phyloP scores from a whole-genome alignment of 2,797 vertebrate genomes.

The Loris lydekkerianus region DNA sequence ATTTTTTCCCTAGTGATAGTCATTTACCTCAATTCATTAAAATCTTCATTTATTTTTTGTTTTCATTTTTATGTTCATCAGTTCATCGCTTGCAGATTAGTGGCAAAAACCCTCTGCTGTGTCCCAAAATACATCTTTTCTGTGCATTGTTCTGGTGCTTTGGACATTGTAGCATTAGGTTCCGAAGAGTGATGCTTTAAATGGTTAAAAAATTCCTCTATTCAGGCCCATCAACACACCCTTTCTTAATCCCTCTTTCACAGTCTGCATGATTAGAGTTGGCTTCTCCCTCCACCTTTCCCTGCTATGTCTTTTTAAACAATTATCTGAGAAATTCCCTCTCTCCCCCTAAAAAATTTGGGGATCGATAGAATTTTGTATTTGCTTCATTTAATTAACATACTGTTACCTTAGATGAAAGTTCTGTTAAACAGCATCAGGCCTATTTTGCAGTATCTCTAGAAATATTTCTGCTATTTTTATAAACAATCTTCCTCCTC shows the following conservation, averaged over 20 bases:
- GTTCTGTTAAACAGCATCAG: neutral
- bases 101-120: neutral
- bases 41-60: conserved; percentile 41
- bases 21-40: conserved; percentile 35
- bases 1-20: neutral
- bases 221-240: neutral
- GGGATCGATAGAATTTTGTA: conserved; percentile 25
- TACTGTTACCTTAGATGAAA: conserved; percentile 9
- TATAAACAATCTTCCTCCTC: conserved; percentile 24
- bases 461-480: conserved; percentile 42
- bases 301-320: neutral
- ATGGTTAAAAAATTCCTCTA: neutral
- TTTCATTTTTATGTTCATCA: conserved; percentile 55
- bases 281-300: neutral
- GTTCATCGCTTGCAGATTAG: conserved; percentile 49
- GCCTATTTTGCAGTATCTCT: neutral
- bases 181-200: conserved; percentile 35
- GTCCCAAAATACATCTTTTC: conserved; percentile 37
- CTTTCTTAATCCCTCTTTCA: neutral
- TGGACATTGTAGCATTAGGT: neutral
- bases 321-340: neutral
- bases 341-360: neutral
- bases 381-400: conserved; percentile 36
- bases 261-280: neutral
- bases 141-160: conserved; percentile 32